A percentile compares a stretch with the other conserved stretches of the same genome.
Evolutionary conservation across 1,140 invertebrate genomes (phyloP).

Genomic region (Hylaeus volcanicus): DNA sequence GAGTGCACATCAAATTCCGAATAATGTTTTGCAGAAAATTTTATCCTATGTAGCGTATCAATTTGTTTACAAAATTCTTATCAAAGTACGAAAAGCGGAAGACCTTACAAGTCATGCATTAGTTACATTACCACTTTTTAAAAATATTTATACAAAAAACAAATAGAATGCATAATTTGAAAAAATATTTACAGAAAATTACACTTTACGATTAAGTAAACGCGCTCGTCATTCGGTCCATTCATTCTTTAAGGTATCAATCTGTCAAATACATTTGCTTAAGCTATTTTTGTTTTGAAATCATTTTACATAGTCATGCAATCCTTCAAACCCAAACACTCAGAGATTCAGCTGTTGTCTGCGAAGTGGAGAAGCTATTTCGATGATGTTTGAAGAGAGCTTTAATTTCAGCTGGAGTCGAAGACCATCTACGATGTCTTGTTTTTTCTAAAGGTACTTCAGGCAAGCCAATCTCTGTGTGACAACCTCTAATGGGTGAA

Average conservation of each 20-base stretch:
- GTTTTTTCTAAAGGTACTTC: constrained; percentile 71
- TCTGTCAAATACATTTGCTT: neutral
- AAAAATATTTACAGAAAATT: neutral
- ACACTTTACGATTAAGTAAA: neutral
- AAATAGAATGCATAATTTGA: neutral
- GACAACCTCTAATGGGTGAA: constrained; percentile 71
- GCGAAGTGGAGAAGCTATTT: constrained; percentile 66
- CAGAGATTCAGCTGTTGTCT: constrained; percentile 70
- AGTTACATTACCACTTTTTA: neutral
- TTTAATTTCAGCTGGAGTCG: constrained; percentile 75
- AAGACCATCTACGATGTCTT: constrained; percentile 77
- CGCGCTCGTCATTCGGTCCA: neutral
- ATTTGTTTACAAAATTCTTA: neutral
- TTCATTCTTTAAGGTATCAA: neutral
- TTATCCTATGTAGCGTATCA: neutral
- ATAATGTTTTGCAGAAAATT: constrained; percentile 1
- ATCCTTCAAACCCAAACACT: constrained; percentile 77
- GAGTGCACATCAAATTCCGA: neutral
- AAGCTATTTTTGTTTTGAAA: neutral
- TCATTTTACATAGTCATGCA: neutral
- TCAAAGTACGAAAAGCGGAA: neutral
- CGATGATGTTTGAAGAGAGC: constrained; percentile 73
- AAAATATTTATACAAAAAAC: neutral
- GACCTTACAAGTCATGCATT: neutral
- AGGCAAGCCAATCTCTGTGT: constrained; percentile 77